Evolutionary conservation across 2,797 vertebrate species (phyloP).

Genomic region (Myotis findleyi): DNA sequence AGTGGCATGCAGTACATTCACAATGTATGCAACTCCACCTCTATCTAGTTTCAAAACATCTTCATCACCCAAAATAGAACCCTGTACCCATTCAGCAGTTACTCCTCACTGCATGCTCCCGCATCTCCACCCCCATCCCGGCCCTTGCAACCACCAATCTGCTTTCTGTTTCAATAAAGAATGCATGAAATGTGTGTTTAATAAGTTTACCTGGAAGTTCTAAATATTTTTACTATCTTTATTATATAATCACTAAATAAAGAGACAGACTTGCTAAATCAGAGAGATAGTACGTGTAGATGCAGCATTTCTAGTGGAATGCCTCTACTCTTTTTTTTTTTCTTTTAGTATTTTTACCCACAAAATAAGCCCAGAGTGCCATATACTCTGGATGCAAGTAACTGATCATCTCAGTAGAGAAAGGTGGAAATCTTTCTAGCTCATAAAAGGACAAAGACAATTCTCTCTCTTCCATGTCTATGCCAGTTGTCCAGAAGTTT

Average conservation of each 20-base stretch:
- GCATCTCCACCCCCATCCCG: too few species aligned
- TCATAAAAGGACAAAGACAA: neutral
- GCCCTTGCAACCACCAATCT: neutral
- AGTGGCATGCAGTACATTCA: too few species aligned
- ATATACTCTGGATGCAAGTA: conserved; percentile 24
- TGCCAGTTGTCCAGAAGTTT: neutral
- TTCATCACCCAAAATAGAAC: neutral
- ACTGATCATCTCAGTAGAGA: neutral
- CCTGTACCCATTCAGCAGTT: neutral
- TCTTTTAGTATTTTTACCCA: conserved; percentile 18
- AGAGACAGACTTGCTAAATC: conserved; percentile 18
- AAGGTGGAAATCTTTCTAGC: neutral
- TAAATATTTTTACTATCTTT: conserved; percentile 17
- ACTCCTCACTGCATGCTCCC: neutral
- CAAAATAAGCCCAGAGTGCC: neutral
- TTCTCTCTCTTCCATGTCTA: neutral
- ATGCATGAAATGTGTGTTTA: neutral
- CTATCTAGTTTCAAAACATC: neutral
- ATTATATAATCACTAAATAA: conserved; percentile 11
- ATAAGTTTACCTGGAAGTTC: neutral
- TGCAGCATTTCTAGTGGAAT: neutral
- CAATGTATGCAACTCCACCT: too few species aligned
- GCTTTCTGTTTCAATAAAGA: conserved; percentile 37
- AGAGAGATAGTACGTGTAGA: neutral
- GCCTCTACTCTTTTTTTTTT: neutral